Percentiles rank a stretch among this genome's conserved stretches.
Conservation (phyloP, 2,888 invertebrate genomes). For the Patella pellucida region DNA sequence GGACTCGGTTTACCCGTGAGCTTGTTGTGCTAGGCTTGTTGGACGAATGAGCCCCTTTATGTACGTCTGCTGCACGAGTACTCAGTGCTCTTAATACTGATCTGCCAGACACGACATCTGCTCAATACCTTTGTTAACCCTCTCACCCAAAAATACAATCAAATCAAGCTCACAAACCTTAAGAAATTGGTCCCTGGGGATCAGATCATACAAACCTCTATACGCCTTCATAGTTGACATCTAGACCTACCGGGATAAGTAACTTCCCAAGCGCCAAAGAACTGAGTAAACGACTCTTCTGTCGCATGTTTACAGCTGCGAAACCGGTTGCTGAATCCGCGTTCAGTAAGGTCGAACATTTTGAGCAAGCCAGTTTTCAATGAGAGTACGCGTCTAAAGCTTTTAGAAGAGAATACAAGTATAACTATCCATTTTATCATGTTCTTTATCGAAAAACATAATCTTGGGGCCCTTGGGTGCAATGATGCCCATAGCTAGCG, state of each 20-base stretch:
- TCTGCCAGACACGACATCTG: background rate
- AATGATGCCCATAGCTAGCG: too few relatives aligned
- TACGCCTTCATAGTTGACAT: conserved; percentile 10
- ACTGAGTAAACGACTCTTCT: conserved; percentile 25
- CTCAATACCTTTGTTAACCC: background rate
- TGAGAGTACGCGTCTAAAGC: conserved; percentile 26
- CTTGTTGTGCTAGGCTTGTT: background rate
- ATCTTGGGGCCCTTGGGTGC: background rate
- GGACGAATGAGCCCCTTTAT: background rate
- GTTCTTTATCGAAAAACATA: background rate
- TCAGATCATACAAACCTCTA: background rate
- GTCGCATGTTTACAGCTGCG: conserved; percentile 13
- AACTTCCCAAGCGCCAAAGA: conserved; percentile 22
- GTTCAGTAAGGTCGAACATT: conserved; percentile 29
- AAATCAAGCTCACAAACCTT: background rate
- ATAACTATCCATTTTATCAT: conserved; percentile 9
- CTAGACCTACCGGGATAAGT: conserved; percentile 23
- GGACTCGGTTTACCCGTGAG: too few relatives aligned
- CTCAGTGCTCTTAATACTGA: background rate
- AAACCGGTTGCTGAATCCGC: conserved; percentile 24
- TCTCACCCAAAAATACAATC: background rate
- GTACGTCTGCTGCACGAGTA: background rate
- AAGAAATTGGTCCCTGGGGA: background rate
- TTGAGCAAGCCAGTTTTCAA: conserved; percentile 23
- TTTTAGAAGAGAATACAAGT: conserved; percentile 12